phyloP scores from a whole-genome alignment of 1,140 invertebrate genomes.

The Lanistes nyassanus region DNA sequence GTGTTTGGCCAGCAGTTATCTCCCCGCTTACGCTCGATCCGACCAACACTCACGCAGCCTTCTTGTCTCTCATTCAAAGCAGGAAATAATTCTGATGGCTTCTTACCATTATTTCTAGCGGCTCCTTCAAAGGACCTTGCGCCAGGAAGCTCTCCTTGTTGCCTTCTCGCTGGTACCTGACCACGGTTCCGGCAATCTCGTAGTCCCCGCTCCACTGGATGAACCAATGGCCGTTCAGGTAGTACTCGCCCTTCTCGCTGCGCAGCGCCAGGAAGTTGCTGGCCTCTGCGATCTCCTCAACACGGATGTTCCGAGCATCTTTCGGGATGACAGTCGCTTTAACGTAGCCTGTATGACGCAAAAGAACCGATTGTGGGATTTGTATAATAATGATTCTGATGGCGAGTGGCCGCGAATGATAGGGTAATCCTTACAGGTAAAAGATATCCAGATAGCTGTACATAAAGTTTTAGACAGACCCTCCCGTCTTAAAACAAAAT shows the following conservation, averaged over 20 bases:
- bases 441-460: no score
- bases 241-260: conserved; percentile 77
- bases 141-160: conserved; percentile 85
- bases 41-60: neutral
- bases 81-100: neutral
- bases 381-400: no score
- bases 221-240: conserved; percentile 85
- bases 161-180: conserved; percentile 83
- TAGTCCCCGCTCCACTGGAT: conserved; percentile 84
- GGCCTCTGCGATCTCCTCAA: conserved; percentile 82
- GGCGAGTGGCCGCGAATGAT: no score
- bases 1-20: no score
- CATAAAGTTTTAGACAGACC: no score
- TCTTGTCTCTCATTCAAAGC: neutral
- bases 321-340: conserved; percentile 81
- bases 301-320: conserved; percentile 83
- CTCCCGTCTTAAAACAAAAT: no score
- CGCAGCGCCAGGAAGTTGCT: conserved; percentile 85
- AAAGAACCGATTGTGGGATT: neutral
- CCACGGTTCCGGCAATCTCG: conserved; percentile 81
- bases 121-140: conserved; percentile 83
- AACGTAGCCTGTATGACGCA: conserved; percentile 66
- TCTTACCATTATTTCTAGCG: conserved; percentile 85
- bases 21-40: neutral
- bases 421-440: no score